These are phyloP conservation scores for Myrmecophaga tridactyla DNA, from an alignment of 2,113 vertebrate species.

Conservation along the genomic window DNA sequence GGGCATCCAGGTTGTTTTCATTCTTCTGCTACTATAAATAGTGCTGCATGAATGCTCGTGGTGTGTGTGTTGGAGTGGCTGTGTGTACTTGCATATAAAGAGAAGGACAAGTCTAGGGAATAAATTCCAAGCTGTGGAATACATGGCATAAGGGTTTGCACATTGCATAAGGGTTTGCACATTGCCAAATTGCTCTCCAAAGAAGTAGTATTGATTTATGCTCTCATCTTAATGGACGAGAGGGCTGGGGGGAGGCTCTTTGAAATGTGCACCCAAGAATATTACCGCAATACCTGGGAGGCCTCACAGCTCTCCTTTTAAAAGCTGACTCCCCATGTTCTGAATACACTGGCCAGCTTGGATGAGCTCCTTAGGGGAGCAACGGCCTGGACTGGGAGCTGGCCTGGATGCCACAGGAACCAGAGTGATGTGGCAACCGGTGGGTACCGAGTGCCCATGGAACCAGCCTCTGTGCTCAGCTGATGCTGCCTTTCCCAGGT, in stretches of 20 bases:
- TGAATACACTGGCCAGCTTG: accelerated
- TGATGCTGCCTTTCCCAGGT: neutral
- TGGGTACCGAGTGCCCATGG: accelerated
- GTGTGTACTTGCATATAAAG: neutral
- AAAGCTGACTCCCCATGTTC: neutral
- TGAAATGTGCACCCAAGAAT: neutral
- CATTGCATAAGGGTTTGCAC: neutral
- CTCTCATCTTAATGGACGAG: neutral
- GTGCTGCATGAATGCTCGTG: neutral
- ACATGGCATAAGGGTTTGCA: neutral
- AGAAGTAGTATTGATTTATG: neutral
- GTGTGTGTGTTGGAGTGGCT: neutral
- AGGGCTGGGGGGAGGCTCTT: neutral
- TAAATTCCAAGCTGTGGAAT: neutral
- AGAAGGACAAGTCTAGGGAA: neutral
- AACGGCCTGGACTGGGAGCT: neutral
- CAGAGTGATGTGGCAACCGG: accelerated
- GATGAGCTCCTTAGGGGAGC: neutral
- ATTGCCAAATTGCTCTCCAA: neutral
- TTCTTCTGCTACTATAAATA: neutral
- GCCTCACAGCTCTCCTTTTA: neutral
- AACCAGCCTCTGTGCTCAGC: accelerated
- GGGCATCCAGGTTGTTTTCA: neutral
- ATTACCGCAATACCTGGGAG: neutral
- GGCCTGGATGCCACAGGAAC: accelerated